Base-by-base conservation (phyloP, 2,888 invertebrate genomes). In the Norana najaformis region DNA sequence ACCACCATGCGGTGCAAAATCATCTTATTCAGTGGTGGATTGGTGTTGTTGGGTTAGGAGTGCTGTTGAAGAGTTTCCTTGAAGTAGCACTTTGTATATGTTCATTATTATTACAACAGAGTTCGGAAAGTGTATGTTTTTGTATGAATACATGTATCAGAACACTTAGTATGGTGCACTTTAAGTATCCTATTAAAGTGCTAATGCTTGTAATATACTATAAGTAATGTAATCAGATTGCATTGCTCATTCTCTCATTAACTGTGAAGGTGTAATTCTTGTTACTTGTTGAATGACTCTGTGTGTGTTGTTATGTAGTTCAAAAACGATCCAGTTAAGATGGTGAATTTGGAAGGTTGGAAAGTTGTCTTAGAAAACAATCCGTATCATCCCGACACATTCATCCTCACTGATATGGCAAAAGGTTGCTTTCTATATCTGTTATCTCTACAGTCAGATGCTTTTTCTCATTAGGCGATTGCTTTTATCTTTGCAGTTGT, bases 291-390 rank as follows among this genome's bases (percentile, higher is more conserved):
- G n/a, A n/a, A 30, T 69, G 69, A 69, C 69, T 53, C 13, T 53
- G 23, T 30, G 47, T 47, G 23, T 69, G 30, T 69, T 69, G 69
- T 69, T n/a, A 8, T 96, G 90, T 97, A 98, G 95, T 98, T 97
- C 94, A 97, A 98, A 93, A 95, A 96, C 39, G 97, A 97, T 94
- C 97, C 97, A 0, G 97, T 97, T 94, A 98, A 98, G 96, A 96
- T 97, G 95, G 96, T 97, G 90, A 96, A 97, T 0, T 95, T 98
- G 89, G 96, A 96, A 83, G 97, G 97, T 83, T 98, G 98, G 97
- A 96, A 96, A 92, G 97, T 97, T 41, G 96, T 96, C 93, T 96
- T 96, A 93, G 96, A 96, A 89, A 97, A 97, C 92, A 96, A 96
- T 93, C 96, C 96, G 37, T 96, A 96, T 92, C 96, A 97, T 93